Conservation (phyloP, 2,797 vertebrate species). For the Syndactyla subalaris region DNA sequence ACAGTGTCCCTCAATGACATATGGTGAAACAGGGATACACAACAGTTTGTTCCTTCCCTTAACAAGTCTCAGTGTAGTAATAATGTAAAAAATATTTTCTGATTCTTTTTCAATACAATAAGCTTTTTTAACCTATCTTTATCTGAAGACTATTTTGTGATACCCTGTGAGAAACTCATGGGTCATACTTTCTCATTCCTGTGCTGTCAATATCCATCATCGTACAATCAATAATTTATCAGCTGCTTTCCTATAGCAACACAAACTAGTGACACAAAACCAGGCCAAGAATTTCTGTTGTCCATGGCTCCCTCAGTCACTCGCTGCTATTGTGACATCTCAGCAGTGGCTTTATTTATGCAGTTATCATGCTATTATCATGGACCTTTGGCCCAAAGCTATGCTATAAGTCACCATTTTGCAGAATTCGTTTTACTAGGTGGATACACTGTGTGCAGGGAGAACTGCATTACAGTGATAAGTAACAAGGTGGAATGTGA, state of each 20-base stretch:
- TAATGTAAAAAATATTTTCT: not conserved
- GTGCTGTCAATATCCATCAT: not conserved
- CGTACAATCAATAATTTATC: not conserved
- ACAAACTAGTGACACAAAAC: not conserved
- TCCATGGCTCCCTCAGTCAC: not conserved
- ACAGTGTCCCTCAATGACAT: not conserved
- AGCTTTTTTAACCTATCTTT: not conserved
- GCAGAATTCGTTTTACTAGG: not conserved
- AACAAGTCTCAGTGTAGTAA: not conserved
- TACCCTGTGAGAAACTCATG: not conserved
- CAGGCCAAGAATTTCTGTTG: not conserved
- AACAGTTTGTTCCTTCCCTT: not conserved
- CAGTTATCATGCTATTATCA: not conserved
- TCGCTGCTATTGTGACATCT: not conserved
- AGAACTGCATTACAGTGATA: not conserved
- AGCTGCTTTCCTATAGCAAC: not conserved
- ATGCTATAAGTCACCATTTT: not conserved
- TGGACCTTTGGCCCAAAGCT: not conserved
- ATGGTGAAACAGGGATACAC: not conserved
- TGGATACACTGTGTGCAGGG: accelerated
- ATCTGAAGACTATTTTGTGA: not conserved
- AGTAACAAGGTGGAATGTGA: not conserved
- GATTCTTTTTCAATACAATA: not conserved
- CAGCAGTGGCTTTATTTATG: not conserved
- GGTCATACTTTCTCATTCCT: not conserved